These are phyloP conservation scores for Isaurus tuberculatus DNA, from an alignment of 92 coral and sea anemone species.

Conservation along the genomic window DNA sequence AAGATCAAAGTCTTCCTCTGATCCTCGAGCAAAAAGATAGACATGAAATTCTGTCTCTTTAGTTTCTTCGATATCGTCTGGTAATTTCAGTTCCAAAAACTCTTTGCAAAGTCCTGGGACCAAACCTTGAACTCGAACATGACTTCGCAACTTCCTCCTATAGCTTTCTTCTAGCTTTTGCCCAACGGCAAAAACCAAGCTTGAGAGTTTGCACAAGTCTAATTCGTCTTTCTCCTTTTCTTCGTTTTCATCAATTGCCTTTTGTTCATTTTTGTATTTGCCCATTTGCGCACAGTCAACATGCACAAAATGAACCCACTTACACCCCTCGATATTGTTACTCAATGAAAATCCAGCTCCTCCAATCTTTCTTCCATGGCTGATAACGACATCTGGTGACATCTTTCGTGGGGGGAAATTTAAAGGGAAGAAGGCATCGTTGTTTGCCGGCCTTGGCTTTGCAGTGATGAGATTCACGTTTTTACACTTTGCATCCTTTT, in stretches of 20 bases:
- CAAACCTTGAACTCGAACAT: slow-evolving; percentile 2
- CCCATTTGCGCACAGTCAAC: slow-evolving; percentile 48
- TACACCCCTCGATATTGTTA: not conserved
- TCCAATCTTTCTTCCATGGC: too few species aligned
- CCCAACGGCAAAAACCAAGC: slow-evolving; percentile 43
- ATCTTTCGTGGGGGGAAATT: not conserved
- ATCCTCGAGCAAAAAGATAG: slow-evolving; percentile 31
- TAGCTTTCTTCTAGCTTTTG: slow-evolving; percentile 26
- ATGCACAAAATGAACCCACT: slow-evolving; percentile 45
- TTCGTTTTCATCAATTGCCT: slow-evolving; percentile 21
- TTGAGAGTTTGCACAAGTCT: slow-evolving; percentile 16
- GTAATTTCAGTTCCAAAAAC: not conserved
- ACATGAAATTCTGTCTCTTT: not conserved
- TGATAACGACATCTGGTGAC: slow-evolving; percentile 26
- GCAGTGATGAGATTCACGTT: not conserved
- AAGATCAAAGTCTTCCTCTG: slow-evolving; percentile 21
- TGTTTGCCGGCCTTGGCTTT: not conserved
- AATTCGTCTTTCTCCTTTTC: slow-evolving; percentile 27
- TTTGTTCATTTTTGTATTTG: slow-evolving; percentile 10
- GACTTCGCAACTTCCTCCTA: not conserved
- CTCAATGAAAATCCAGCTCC: slow-evolving; percentile 9
- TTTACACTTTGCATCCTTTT: not conserved
- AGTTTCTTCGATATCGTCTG: too few species aligned
- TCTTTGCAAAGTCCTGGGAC: slow-evolving; percentile 43
- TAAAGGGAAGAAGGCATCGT: not conserved